These are phyloP conservation scores for Arrhamphus sclerolepis DNA, from an alignment of 2,797 vertebrate species.

Conservation along the genomic window DNA sequence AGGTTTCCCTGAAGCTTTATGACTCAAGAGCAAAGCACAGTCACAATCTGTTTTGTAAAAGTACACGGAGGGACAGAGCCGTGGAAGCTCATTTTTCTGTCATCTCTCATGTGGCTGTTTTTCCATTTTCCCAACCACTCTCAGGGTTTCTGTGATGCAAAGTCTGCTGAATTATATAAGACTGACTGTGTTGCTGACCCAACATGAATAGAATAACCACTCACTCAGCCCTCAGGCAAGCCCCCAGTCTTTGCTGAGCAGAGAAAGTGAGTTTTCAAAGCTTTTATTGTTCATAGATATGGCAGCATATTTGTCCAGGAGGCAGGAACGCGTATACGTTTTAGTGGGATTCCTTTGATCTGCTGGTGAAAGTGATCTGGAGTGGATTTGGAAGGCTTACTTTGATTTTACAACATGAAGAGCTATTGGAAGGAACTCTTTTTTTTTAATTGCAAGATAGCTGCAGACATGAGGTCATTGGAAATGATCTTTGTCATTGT, in stretches of 20 bases:
- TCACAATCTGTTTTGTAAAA: constrained; percentile 20
- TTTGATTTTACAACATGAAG: constrained; percentile 49
- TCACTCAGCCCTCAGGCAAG: constrained; percentile 19
- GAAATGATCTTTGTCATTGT: constrained; percentile 5
- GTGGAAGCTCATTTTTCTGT: background rate
- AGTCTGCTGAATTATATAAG: constrained; percentile 14
- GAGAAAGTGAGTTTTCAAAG: constrained; percentile 26
- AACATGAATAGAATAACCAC: constrained; percentile 16
- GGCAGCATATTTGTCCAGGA: constrained; percentile 33
- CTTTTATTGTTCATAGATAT: constrained; percentile 43
- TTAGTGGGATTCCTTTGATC: constrained; percentile 54
- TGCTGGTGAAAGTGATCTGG: constrained; percentile 22
- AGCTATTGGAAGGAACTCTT: constrained; percentile 5
- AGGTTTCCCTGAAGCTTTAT: constrained; percentile 39
- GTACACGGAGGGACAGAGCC: constrained; percentile 2
- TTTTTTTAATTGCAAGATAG: constrained; percentile 1
- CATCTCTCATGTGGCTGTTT: constrained; percentile 5
- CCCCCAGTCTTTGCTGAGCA: constrained; percentile 21
- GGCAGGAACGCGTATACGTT: constrained; percentile 16
- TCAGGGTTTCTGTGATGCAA: constrained; percentile 6
- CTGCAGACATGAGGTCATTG: constrained; percentile 41
- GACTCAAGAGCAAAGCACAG: constrained; percentile 12
- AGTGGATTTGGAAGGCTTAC: constrained; percentile 29
- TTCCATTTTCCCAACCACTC: background rate
- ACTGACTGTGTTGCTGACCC: constrained; percentile 29